A percentile compares a stretch with the other conserved stretches of the same genome.
These are phyloP conservation scores for Eurois occulta DNA, from an alignment of 2,888 invertebrate species.

Conservation along the genomic window DNA sequence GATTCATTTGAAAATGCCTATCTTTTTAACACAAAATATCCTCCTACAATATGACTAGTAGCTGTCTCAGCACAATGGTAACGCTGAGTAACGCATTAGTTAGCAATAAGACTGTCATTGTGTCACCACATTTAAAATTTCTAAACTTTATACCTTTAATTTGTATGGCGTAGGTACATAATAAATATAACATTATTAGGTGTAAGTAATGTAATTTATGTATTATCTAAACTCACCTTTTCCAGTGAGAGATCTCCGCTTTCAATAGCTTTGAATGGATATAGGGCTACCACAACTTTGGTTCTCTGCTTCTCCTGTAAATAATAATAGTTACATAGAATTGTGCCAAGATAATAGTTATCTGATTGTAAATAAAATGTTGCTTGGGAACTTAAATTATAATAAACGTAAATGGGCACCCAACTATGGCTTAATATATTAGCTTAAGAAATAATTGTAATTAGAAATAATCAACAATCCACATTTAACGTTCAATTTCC, in stretches of 20 bases:
- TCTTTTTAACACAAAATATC: conserved; percentile 45
- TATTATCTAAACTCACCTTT: conserved; percentile 90
- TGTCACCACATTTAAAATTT: background rate
- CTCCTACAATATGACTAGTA: conserved; percentile 39
- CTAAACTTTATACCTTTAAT: background rate
- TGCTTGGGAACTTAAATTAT: background rate
- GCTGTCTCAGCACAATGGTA: conserved; percentile 9
- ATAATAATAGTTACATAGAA: conserved; percentile 17
- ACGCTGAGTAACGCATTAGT: background rate
- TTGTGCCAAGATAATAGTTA: background rate
- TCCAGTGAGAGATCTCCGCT: conserved; percentile 96
- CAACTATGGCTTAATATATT: conserved; percentile 3
- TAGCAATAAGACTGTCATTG: background rate
- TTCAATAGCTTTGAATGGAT: conserved; percentile 97
- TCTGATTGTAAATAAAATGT: background rate
- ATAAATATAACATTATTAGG: background rate
- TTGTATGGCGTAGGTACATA: background rate
- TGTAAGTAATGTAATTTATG: background rate
- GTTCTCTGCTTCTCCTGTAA: conserved; percentile 93
- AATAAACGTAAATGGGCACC: background rate
- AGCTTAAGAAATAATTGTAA: background rate
- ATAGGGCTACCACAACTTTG: conserved; percentile 96
- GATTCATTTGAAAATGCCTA: conserved; percentile 41
- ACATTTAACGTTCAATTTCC: background rate
- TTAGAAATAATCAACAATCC: background rate